Evolutionary conservation across 30 jellyfish, hydroid and myxozoan genomes (phyloP).

Genomic region (Rhopilema esculentum): DNA sequence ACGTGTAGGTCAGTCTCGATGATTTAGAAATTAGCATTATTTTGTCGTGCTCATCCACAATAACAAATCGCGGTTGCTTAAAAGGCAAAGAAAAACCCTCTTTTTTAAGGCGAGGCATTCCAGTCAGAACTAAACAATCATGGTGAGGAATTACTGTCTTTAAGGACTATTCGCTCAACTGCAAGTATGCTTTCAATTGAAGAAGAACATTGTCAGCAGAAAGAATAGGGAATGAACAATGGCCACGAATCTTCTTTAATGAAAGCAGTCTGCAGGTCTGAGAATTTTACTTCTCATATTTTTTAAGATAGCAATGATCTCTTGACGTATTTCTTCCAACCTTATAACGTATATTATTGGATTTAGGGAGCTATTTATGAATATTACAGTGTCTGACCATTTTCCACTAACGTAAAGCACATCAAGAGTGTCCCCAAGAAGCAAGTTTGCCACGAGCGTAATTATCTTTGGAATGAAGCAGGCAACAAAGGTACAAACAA

Average conservation of each 20-base stretch:
- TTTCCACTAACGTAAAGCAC: constrained; percentile 22
- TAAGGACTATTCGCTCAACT: too few relatives aligned
- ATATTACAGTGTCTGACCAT: constrained; percentile 19
- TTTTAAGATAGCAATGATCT: background rate
- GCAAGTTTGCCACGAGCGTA: background rate
- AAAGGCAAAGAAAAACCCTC: too few relatives aligned
- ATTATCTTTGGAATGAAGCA: constrained; percentile 27
- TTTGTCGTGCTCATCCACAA: too few relatives aligned
- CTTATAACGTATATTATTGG: constrained; percentile 33
- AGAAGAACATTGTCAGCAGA: too few relatives aligned
- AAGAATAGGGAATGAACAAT: too few relatives aligned
- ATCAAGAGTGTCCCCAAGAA: background rate
- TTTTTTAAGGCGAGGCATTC: too few relatives aligned
- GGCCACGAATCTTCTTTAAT: background rate
- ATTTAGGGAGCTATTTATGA: constrained; percentile 44
- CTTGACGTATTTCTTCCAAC: background rate
- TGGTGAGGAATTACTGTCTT: too few relatives aligned
- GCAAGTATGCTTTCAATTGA: too few relatives aligned
- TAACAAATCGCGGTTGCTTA: too few relatives aligned
- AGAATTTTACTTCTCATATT: background rate
- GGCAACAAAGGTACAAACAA: background rate
- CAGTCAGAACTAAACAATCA: too few relatives aligned
- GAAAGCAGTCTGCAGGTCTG: background rate
- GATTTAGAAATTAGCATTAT: too few relatives aligned
- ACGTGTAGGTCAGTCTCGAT: too few relatives aligned